phyloP scores from a whole-genome alignment of 2,797 vertebrate genomes.

The Carduelis carduelis region DNA sequence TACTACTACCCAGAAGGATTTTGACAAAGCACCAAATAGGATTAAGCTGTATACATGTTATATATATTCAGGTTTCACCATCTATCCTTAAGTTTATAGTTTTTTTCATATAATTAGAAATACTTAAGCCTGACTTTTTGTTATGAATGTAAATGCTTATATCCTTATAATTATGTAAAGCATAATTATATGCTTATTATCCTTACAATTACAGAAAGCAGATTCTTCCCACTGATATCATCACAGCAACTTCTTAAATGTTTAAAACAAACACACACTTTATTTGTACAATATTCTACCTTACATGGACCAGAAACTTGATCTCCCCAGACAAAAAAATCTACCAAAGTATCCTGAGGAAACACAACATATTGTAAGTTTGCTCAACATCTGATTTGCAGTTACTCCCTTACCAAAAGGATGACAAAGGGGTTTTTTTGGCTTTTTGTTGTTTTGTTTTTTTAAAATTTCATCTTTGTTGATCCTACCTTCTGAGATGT shows the following conservation, averaged over 20 bases:
- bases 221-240: neutral
- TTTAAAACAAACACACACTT: neutral
- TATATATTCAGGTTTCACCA: neutral
- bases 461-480: conserved; percentile 49
- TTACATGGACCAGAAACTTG: neutral
- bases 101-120: neutral
- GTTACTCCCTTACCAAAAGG: neutral
- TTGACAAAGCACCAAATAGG: neutral
- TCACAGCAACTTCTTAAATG: neutral
- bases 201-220: neutral
- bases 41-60: neutral
- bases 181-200: neutral
- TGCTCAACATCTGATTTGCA: conserved; percentile 1
- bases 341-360: neutral
- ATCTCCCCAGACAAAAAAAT: neutral
- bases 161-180: neutral
- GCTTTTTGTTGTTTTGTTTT: neutral
- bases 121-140: neutral
- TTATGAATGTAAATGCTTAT: neutral
- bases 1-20: neutral
- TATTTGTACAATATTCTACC: neutral
- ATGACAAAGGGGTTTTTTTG: neutral
- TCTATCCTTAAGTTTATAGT: neutral
- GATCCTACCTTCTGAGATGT: conserved; percentile 71
- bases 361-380: neutral